These are phyloP conservation scores for Apodemia mormo DNA, from an alignment of 2,888 invertebrate species.

Conservation along the genomic window DNA sequence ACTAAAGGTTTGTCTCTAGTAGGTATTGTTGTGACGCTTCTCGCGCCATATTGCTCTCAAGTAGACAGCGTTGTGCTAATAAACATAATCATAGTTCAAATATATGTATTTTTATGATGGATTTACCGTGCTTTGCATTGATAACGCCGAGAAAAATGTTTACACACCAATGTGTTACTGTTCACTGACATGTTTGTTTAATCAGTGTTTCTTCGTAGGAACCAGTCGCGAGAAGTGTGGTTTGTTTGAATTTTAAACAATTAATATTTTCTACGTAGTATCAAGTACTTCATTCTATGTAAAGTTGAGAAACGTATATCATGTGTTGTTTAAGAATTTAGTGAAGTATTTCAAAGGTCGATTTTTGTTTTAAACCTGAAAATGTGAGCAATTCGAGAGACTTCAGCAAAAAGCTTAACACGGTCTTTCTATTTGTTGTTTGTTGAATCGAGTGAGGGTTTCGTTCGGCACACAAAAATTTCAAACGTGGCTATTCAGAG, in stretches of 20 bases:
- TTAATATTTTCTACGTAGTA: neutral
- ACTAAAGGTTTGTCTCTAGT: constrained; percentile 48
- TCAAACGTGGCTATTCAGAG: neutral
- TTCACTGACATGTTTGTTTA: constrained; percentile 12
- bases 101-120: constrained; percentile 16
- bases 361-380: neutral
- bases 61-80: constrained; percentile 22
- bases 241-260: constrained; percentile 11
- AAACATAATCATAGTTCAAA: constrained; percentile 21
- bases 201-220: neutral
- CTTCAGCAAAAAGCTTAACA: neutral
- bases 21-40: constrained; percentile 30
- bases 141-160: constrained; percentile 8
- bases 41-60: constrained; percentile 34
- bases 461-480: neutral
- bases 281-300: neutral
- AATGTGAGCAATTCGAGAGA: neutral
- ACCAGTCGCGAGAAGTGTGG: neutral
- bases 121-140: constrained; percentile 19
- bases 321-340: neutral
- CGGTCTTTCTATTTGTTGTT: neutral
- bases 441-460: neutral
- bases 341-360: neutral
- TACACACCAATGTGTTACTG: constrained; percentile 10
- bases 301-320: neutral